Conservation (phyloP, 2,113 vertebrate genomes). For the Mugil cephalus region DNA sequence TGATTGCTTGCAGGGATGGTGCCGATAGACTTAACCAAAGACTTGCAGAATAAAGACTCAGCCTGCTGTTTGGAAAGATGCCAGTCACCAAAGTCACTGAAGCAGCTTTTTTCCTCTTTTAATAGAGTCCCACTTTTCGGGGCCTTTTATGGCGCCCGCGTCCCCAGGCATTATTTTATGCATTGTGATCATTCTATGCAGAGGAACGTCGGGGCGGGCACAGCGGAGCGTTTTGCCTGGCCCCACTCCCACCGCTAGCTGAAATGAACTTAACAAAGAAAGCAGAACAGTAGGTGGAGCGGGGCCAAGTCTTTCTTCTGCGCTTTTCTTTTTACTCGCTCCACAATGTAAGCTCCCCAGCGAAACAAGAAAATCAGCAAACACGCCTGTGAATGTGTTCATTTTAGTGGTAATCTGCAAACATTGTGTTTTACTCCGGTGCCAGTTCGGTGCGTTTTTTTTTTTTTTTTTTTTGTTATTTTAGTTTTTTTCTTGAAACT, state of each 20-base stretch:
- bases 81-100: slow-evolving; percentile 46
- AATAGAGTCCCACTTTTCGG: slow-evolving; percentile 54
- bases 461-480: slow-evolving; percentile 26
- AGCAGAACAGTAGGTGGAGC: slow-evolving; percentile 52
- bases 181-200: slow-evolving; percentile 51
- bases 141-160: slow-evolving; percentile 39
- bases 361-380: slow-evolving; percentile 59
- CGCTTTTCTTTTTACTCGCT: slow-evolving; percentile 41
- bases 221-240: slow-evolving; percentile 19
- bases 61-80: slow-evolving; percentile 48
- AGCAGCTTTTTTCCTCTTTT: slow-evolving; percentile 38
- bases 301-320: slow-evolving; percentile 52
- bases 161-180: slow-evolving; percentile 45
- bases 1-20: slow-evolving; percentile 74
- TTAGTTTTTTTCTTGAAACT: too few relatives aligned
- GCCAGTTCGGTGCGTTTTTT: slow-evolving; percentile 3
- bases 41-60: slow-evolving; percentile 36
- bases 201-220: slow-evolving; percentile 41
- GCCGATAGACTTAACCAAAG: slow-evolving; percentile 66
- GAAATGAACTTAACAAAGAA: slow-evolving; percentile 50
- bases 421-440: slow-evolving; percentile 42
- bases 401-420: slow-evolving; percentile 55
- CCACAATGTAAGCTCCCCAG: slow-evolving; percentile 49
- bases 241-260: slow-evolving; percentile 16
- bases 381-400: slow-evolving; percentile 52